These are phyloP conservation scores for Hipparchia semele DNA, from an alignment of 2,888 invertebrate species.

Conservation along the genomic window DNA sequence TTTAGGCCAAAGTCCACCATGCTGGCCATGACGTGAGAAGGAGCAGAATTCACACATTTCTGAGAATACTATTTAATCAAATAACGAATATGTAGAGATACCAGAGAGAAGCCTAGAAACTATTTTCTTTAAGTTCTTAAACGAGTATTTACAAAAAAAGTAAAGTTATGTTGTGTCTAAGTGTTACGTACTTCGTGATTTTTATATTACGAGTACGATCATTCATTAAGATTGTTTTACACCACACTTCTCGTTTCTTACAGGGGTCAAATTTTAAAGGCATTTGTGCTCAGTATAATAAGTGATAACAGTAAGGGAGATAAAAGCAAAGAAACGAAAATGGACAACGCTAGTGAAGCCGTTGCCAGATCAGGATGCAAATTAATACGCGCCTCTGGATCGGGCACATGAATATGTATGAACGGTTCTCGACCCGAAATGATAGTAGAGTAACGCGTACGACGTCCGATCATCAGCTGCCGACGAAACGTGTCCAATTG, in stretches of 20 bases:
- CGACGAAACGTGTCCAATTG: not conserved
- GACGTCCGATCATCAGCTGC: not conserved
- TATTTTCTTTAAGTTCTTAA: not conserved
- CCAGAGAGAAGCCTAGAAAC: not conserved
- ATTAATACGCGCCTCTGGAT: constrained; percentile 79
- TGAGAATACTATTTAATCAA: no score
- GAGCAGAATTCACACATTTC: no score
- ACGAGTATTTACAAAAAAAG: no score
- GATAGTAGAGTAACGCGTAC: constrained; percentile 4
- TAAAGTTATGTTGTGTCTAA: no score
- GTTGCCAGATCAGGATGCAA: constrained; percentile 73
- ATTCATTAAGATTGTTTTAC: no score
- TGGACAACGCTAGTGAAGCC: constrained; percentile 65
- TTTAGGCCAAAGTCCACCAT: no score
- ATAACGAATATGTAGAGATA: not conserved
- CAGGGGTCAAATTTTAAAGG: not conserved
- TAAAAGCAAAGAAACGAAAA: constrained; percentile 69
- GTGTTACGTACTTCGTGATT: not conserved
- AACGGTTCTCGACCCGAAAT: constrained; percentile 48
- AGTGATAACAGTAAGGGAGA: constrained; percentile 41
- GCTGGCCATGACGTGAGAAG: no score
- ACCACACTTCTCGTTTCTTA: not conserved
- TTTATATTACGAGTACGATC: no score
- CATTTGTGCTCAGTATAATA: not conserved
- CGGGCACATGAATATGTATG: constrained; percentile 79